Percentiles rank a stretch among this genome's conserved stretches.
These are phyloP conservation scores for Pseudomyrmex sp. DNA, from an alignment of 1,140 invertebrate species.

Conservation along the genomic window DNA sequence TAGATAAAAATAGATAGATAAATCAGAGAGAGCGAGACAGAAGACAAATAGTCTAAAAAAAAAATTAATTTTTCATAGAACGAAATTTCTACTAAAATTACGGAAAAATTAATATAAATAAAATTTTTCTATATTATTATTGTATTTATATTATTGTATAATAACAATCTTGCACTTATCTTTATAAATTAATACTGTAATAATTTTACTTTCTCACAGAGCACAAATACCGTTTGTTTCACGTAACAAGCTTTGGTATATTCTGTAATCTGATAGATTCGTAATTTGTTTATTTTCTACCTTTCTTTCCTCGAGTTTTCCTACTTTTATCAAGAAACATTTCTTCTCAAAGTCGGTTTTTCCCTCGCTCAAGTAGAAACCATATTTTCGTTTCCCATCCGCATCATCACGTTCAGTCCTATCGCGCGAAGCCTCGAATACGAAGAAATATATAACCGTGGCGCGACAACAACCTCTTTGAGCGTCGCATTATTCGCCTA, in stretches of 20 bases:
- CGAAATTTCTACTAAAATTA: too few species aligned
- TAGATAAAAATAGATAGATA: too few species aligned
- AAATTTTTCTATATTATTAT: too few species aligned
- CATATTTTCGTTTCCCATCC: background rate
- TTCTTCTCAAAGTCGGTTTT: too few species aligned
- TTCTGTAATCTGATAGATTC: slow-evolving; percentile 1
- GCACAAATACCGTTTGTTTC: background rate
- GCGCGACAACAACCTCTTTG: slow-evolving; percentile 32
- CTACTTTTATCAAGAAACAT: background rate
- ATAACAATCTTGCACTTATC: background rate
- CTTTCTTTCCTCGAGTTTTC: background rate
- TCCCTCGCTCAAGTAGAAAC: background rate
- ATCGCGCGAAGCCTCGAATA: background rate
- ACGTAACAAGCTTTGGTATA: background rate
- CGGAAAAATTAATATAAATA: background rate
- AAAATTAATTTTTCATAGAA: background rate
- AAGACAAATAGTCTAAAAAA: too few species aligned
- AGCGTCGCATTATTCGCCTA: slow-evolving; percentile 29
- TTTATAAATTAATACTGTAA: background rate
- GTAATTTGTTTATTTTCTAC: background rate
- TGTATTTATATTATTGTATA: background rate
- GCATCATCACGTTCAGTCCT: background rate
- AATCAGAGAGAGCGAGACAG: too few species aligned
- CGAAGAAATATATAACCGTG: slow-evolving; percentile 13
- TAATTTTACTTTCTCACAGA: background rate